A percentile compares a stretch with the other conserved stretches of the same genome.
Conservation (phyloP, 1,140 invertebrate genomes). For the Diabrotica undecimpunctata region DNA sequence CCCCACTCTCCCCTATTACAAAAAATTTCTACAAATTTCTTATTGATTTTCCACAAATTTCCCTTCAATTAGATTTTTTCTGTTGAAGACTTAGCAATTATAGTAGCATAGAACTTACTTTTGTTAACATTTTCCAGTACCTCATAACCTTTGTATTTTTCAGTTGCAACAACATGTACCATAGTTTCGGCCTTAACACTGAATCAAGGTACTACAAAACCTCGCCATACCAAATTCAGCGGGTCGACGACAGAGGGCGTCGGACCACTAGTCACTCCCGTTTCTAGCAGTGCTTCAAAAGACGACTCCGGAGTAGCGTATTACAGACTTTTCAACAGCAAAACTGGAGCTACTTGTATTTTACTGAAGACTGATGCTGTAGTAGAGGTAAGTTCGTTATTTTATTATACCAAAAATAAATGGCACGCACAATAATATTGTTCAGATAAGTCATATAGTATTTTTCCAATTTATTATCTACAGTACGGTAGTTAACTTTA, state of each 20-base stretch:
- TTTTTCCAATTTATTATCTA: no score
- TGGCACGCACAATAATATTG: no score
- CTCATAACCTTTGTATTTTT: no score
- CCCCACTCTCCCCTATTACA: no score
- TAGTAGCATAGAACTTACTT: no score
- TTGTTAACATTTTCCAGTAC: no score
- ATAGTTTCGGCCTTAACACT: slow-evolving; percentile 31
- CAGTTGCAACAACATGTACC: slow-evolving; percentile 26
- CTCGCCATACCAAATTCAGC: slow-evolving; percentile 36
- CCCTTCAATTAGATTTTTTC: no score
- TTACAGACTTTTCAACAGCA: slow-evolving; percentile 37
- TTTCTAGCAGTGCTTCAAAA: slow-evolving; percentile 24
- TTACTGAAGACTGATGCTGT: slow-evolving; percentile 44
- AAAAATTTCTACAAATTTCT: no score
- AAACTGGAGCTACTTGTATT: slow-evolving; percentile 43
- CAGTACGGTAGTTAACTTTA: no score
- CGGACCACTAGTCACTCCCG: slow-evolving; percentile 24
- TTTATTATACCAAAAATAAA: not conserved
- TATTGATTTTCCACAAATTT: no score
- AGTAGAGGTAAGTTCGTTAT: slow-evolving; percentile 38
- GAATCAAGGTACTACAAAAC: slow-evolving; percentile 37
- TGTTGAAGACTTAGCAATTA: no score
- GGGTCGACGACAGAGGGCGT: slow-evolving; percentile 31
- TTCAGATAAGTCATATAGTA: no score
- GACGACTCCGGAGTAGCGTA: slow-evolving; percentile 34